Base-by-base conservation (phyloP, 2,888 invertebrate species). In the Eudemis profundana region DNA sequence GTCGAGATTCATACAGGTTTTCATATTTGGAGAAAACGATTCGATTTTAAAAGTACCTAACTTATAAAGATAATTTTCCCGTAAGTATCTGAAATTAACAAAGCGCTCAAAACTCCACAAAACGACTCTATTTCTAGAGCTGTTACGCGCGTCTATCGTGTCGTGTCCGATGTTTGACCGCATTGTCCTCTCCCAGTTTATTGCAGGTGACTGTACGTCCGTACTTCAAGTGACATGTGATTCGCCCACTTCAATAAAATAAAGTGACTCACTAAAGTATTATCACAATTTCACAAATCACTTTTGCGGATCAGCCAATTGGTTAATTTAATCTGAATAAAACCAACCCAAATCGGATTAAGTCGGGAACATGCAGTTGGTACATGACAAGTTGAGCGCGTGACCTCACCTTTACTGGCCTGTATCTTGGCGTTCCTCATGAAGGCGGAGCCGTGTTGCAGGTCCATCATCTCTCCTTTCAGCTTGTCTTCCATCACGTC, bases 361-460 rank as follows among this genome's bases (percentile, higher is more conserved):
- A 56, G 15, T 33, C 19, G 4, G 56, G 12, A 29, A 3, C 15
- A 23, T 1, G 56, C 27, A 12, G 15, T 17, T 19, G 14, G 23
- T 7, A 19, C 44, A 21, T 14, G 12, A 21, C 1, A 12, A 1
- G 42, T 5, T 5, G 0, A 17, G 21, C 10, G 27, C 29, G 23
- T 36, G 33, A 29, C 27, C 53, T 67, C 72, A 90, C 91, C 90
- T 70, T 85, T 86, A 76, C 90, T 85, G 19, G 97, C 97, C 63
- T 94, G 94, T 61, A 98, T 95, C 78, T 94, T 96, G 38, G 97
- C 95, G 80, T 96, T 96, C 78, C 94, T 95, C 74, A 97, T 90
- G 85, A 98, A 98, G 19, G 96, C 93, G 15, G 96, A 95, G 3
- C 98, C 98, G 78, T 98, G 98, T 82, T 97, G 97, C 61, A 98